Base-by-base conservation (phyloP, 1,140 invertebrate species). In the Trissolcus basalis region DNA sequence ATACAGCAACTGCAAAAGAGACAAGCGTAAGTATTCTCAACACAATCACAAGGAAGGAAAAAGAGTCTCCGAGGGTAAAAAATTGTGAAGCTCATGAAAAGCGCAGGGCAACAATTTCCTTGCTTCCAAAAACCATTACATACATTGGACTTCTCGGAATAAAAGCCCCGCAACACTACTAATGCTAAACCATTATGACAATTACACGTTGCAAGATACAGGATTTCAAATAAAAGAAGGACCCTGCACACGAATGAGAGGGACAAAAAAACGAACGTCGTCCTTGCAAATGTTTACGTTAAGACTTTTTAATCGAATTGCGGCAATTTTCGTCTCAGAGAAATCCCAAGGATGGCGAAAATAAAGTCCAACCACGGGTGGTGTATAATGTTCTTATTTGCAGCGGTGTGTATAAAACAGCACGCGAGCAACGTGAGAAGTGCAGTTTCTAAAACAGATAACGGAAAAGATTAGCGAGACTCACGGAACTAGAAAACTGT, bases 171-270 rank as follows among this genome's bases (percentile, higher is more conserved):
- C 61, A n/a, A 44, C 53, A 70, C 63, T 58, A 41, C 64, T 81
- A 81, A 82, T 81, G 78, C 60, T 69, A 71, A 70, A 55, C 75
- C 80, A 82, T 84, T 84, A 84, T 84, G 77, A 84, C 81, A 81
- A 83, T 82, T 84, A 79, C 75, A 70, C 55, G n/a, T 27, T 54
- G 51, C 64, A 44, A 81, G 73, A 77, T 82, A 81, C 79, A 80
- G 77, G 74, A 41, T 69, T 49, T 60, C 54, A 45, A 65, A 60
- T 64, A 55, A 64, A 49, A 44, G 59, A 60, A 14, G 5, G 68
- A 76, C 49, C 12, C 14, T 1, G 19, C 8, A 70, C 55, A 76
- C 58, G 60, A 39, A 76, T 36, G 33, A 5, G 48, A 59, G 65
- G 27, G 15, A 56, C 49, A 76, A 33, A 33, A 5, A 53, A 58